These are phyloP conservation scores for Synanthedon myopaeformis DNA, from an alignment of 2,888 invertebrate genomes.

Conservation along the genomic window DNA sequence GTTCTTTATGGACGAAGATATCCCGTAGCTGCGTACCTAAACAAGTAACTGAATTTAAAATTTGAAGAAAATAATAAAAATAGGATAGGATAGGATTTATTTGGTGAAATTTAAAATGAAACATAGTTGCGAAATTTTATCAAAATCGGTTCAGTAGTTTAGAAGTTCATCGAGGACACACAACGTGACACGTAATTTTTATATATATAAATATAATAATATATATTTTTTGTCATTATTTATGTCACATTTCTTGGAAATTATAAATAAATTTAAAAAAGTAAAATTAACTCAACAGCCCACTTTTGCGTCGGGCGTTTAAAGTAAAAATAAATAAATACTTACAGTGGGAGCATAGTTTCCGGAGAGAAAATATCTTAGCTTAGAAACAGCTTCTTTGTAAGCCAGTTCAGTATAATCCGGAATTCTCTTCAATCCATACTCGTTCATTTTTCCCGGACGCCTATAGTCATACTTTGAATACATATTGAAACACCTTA, in stretches of 20 bases:
- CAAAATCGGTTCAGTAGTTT: too few species aligned
- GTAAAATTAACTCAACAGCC: background rate
- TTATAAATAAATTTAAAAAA: background rate
- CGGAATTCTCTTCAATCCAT: constrained; percentile 71
- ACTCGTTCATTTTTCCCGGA: constrained; percentile 58
- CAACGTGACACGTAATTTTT: too few species aligned
- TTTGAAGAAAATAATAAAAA: background rate
- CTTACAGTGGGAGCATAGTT: constrained; percentile 76
- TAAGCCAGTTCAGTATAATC: constrained; percentile 89
- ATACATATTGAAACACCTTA: constrained; percentile 6
- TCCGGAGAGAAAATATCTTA: constrained; percentile 82
- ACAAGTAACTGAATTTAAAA: background rate
- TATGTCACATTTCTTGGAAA: background rate
- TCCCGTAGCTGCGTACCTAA: constrained; percentile 57
- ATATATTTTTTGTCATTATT: too few species aligned
- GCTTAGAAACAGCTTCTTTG: constrained; percentile 84
- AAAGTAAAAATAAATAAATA: constrained; percentile 9
- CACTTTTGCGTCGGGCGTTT: too few species aligned
- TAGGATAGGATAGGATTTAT: too few species aligned
- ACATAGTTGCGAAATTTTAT: too few species aligned
- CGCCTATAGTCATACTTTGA: constrained; percentile 48
- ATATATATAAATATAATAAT: too few species aligned
- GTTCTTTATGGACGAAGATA: constrained; percentile 58
- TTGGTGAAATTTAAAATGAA: too few species aligned
- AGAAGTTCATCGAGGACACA: too few species aligned